A percentile compares a stretch with the other conserved stretches of the same genome.
Evolutionary conservation across 2,797 vertebrate genomes (phyloP).

Genomic region (Pteronotus mesoamericanus): DNA sequence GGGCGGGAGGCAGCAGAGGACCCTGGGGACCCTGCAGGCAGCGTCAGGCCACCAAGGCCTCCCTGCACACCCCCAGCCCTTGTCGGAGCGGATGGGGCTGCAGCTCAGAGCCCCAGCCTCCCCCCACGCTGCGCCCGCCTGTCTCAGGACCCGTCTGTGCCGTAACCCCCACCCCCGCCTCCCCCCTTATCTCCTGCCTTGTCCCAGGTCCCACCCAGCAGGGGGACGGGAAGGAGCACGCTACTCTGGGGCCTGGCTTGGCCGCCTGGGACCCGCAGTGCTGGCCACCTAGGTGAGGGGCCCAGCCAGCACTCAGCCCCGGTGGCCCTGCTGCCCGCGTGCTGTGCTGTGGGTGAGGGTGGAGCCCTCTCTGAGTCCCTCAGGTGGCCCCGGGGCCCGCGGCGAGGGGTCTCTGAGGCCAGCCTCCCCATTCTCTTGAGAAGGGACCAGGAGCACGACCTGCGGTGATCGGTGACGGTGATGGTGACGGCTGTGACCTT

Average conservation of each 20-base stretch:
- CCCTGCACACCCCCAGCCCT: not conserved
- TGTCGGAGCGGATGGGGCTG: fast-evolving
- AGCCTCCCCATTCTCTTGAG: not conserved
- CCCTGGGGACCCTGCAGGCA: not conserved
- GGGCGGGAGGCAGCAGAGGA: not conserved
- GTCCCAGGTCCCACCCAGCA: not conserved
- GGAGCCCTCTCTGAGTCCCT: not conserved
- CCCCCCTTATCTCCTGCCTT: not conserved
- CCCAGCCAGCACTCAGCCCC: not conserved
- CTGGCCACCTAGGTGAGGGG: not conserved
- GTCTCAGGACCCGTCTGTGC: not conserved
- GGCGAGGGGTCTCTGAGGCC: not conserved
- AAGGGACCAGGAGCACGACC: not conserved
- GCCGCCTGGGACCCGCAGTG: not conserved
- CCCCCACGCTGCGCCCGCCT: fast-evolving
- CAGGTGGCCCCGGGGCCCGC: not conserved
- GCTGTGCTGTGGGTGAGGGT: not conserved
- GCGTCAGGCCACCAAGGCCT: not conserved
- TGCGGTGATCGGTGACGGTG: not conserved
- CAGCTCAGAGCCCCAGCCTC: not conserved
- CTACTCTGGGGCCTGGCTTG: not conserved
- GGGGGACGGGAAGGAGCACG: fast-evolving
- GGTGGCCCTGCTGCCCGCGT: not conserved
- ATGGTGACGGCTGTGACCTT: not conserved
- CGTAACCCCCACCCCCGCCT: no score